Conservation (phyloP, 92 coral and sea anemone genomes). For the Palythoa caribaeorum region DNA sequence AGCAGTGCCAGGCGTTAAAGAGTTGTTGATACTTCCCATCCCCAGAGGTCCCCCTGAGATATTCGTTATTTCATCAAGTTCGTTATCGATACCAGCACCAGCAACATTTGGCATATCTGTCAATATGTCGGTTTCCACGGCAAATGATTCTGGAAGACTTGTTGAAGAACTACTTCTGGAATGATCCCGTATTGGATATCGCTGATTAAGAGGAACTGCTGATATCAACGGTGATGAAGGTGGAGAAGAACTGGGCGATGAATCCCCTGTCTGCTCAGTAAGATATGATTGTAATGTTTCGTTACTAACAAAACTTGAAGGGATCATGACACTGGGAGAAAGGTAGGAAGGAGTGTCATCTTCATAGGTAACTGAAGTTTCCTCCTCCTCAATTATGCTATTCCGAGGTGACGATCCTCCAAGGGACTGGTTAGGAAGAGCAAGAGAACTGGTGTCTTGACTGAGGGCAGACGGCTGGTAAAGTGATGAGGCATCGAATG, state of each 20-base stretch:
- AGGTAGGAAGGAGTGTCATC: slow-evolving; percentile 56
- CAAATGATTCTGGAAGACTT: slow-evolving; percentile 55
- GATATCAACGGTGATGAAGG: slow-evolving; percentile 82
- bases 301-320: slow-evolving; percentile 59
- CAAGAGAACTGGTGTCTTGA: slow-evolving; percentile 31
- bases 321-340: slow-evolving; percentile 42
- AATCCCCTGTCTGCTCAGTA: slow-evolving; percentile 64
- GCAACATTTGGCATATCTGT: slow-evolving; percentile 45
- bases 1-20: slow-evolving; percentile 69
- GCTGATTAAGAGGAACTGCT: slow-evolving; percentile 80
- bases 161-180: slow-evolving; percentile 42
- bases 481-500: slow-evolving; percentile 60
- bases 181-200: slow-evolving; percentile 70
- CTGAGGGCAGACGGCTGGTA: slow-evolving; percentile 44
- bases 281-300: slow-evolving; percentile 56
- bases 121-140: slow-evolving; percentile 20
- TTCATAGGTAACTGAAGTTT: slow-evolving; percentile 49
- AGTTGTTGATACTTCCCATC: slow-evolving; percentile 59
- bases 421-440: slow-evolving; percentile 25
- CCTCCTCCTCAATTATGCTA: slow-evolving; percentile 79
- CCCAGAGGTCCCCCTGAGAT: slow-evolving; percentile 35
- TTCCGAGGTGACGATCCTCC: slow-evolving; percentile 72
- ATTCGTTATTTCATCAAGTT: slow-evolving; percentile 26
- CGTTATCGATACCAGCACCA: no score
- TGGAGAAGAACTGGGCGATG: slow-evolving; percentile 76